Percentiles rank a stretch among this genome's conserved stretches.
phyloP scores from a whole-genome alignment of 1,140 invertebrate species.

The Triops longicaudatus region DNA sequence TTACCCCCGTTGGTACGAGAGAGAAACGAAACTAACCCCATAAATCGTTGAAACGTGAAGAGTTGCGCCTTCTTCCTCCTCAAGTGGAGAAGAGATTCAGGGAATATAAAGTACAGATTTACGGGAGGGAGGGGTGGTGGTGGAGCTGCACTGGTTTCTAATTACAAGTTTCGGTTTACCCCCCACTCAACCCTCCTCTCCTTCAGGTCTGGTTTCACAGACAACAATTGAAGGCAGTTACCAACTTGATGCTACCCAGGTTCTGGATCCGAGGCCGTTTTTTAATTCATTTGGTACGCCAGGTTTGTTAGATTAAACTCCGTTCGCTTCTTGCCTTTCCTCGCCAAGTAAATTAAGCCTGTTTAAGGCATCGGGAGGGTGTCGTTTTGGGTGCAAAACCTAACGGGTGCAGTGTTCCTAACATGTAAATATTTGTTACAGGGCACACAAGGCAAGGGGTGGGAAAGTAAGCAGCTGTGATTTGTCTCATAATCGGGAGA shows the following conservation, averaged over 20 bases:
- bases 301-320: background rate
- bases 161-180: constrained; percentile 12
- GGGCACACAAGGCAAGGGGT: background rate
- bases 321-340: background rate
- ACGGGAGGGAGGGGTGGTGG: too few relatives aligned
- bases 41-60: constrained; percentile 13
- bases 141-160: background rate
- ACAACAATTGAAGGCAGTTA: background rate
- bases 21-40: background rate
- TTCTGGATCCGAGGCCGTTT: background rate
- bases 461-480: constrained; percentile 10
- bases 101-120: constrained; percentile 4
- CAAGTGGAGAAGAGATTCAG: background rate
- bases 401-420: background rate
- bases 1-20: background rate
- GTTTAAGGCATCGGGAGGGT: background rate
- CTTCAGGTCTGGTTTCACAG: background rate
- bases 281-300: background rate
- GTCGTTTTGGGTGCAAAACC: background rate
- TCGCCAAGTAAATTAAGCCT: background rate
- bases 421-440: background rate
- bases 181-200: background rate
- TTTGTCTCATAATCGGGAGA: background rate
- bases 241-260: background rate
- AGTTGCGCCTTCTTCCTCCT: background rate